Conservation (phyloP, 2,797 vertebrate species). For the Microctenopoma lineatum region DNA sequence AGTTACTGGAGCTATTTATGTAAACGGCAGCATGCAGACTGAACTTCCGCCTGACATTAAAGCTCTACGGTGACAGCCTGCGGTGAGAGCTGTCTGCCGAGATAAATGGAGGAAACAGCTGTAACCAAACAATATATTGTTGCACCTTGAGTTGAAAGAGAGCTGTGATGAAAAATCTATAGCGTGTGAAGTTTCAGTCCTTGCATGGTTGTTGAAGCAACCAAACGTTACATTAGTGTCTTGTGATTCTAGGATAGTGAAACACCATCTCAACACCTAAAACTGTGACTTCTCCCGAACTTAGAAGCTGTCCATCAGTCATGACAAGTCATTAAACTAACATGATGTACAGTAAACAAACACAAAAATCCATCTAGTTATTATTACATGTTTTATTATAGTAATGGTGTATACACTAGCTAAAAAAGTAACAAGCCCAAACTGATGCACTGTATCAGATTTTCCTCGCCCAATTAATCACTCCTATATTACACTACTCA, state of each 20-base stretch:
- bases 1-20: constrained; percentile 59
- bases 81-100: neutral
- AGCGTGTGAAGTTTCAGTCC: constrained; percentile 9
- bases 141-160: constrained; percentile 9
- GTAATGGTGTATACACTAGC: no score
- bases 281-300: constrained; percentile 9
- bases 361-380: no score
- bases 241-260: constrained; percentile 2
- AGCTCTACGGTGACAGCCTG: constrained; percentile 15
- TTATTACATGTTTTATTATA: no score
- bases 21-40: constrained; percentile 10
- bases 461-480: no score
- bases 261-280: neutral
- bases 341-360: no score
- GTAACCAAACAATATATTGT: neutral
- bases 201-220: neutral
- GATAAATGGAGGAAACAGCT: constrained; percentile 30
- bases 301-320: neutral
- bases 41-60: constrained; percentile 14
- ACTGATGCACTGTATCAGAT: no score
- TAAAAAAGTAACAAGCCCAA: no score
- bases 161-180: neutral
- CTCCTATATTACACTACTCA: neutral
- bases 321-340: no score
- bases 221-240: neutral